Base-by-base conservation (phyloP, 1,140 invertebrate species). In the Drosophila ficusphila region DNA sequence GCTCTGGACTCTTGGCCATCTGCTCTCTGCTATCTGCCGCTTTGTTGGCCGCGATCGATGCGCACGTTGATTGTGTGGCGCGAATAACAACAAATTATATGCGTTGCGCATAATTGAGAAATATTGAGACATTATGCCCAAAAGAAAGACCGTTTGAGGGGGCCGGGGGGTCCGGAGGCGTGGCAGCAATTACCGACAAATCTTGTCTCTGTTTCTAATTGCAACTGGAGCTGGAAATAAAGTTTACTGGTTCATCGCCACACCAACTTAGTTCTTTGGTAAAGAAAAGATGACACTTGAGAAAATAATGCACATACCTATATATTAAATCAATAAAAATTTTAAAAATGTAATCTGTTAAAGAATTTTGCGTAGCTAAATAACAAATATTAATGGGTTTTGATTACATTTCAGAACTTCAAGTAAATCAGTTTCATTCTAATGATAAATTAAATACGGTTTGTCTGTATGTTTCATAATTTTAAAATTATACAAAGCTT, bases 81-180 rank as follows among this genome's bases (percentile, higher is more conserved):
- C 60, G 61, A 64, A 65, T 64, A 76, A 68, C 73, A 88, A 74
- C 82, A 88, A 88, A 88, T 88, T 88, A 88, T 88, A 88, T 88
- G 82, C 82, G 82, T 88, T 51, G 65, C 70, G 65, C 61, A 69
- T 82, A 88, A 88, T 88, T 88, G 82, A 78, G 82, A 88, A 88
- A 82, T 88, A 88, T 88, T 88, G 82, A 88, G 82, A 88, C 82
- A 88, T 88, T 88, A 86, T 69, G 52, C 25, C 27, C 39, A 42
- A 44, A 64, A 64, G 39, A 67, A 39, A 25, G 18, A 23, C 7
- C 14, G 3, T 29, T 25, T 39, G 2, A n/a, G 44, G 31, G 18
- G 42, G 42, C 47, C 14, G 8, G 39, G 36, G 23, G 31, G 5
- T 21, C 14, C 29, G n/a, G 39, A 39, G 48, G 54, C 47, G 64